Base-by-base conservation (phyloP, 2,797 vertebrate genomes). In the Acanthornis magna region DNA sequence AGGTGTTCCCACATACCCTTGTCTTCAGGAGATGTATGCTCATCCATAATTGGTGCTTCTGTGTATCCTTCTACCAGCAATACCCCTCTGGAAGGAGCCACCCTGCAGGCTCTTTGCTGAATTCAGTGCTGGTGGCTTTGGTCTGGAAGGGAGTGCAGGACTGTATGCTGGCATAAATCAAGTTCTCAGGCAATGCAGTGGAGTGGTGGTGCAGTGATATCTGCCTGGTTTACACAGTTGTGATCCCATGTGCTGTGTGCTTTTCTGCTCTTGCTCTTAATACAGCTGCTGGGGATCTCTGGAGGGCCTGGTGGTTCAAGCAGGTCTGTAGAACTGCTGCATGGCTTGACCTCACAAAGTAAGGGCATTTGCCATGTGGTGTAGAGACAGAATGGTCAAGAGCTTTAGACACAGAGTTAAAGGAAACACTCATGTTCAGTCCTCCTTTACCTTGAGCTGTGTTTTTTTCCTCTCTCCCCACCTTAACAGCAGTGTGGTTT, bases 241-340 rank as follows among this genome's bases (percentile, higher is more conserved):
- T 53, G 47, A 63, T 65, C 18, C 30, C 10, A 23, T 1, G 3
- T 79, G 50, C 50, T 4, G 1, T 16, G 6, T 5, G 2, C 4
- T 54, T 71, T 63, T 71, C 27, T 75, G 12, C 48, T 75, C 62
- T 53, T 55, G 11, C 26, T 30, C 5, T 68, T 85, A 29, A 22
- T 42, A 10, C 4, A 21, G 8, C 2, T 66, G 27, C 15, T 51
- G n/a, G 7, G 36, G 16, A 25, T 72, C 13, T 57, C 32, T 42
- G 38, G 32, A 15, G 67, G 54, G 51, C 9, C 16, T 57, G 6
- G 60, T 71, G 66, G 6, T 61, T 60, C 19, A 29, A 26, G 48
- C 13, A 34, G 5, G 12, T 23, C 66, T 57, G 20, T 23, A 48
- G 66, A 86, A 16, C 32, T 68, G 50, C 18, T 70, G 13, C 21